Evolutionary conservation across 1,140 invertebrate genomes (phyloP).

Genomic region (Pseudomyrmex cubaensis): DNA sequence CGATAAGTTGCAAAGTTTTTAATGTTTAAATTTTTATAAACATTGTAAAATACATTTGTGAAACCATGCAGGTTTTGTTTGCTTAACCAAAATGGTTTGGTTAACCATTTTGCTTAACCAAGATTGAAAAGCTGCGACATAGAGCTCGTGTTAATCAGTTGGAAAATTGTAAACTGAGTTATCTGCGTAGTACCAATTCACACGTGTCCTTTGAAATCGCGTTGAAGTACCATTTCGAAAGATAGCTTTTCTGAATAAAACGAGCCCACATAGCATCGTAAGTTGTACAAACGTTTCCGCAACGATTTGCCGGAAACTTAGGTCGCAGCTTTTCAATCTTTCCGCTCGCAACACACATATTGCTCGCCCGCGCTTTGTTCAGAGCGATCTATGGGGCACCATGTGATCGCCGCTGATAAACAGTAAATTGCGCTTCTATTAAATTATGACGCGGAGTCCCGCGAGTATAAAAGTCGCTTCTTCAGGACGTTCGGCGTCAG

Average conservation of each 20-base stretch:
- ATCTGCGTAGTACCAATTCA: conserved; percentile 30
- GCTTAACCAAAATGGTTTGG: no score
- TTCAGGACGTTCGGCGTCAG: conserved; percentile 67
- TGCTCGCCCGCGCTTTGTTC: conserved; percentile 54
- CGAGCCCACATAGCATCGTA: no score
- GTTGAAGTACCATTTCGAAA: conserved; percentile 23
- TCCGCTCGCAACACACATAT: no score
- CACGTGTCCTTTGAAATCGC: conserved; percentile 21
- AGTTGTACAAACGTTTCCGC: no score
- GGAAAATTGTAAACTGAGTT: conserved; percentile 69
- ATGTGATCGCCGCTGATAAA: conserved; percentile 83
- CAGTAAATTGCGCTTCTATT: conserved; percentile 81
- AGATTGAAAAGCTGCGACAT: conserved; percentile 57
- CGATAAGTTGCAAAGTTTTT: no score
- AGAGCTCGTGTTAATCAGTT: conserved; percentile 65
- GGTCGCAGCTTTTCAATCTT: no score
- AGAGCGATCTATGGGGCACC: conserved; percentile 75
- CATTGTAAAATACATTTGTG: no score
- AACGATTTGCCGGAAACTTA: no score
- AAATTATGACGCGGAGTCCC: conserved; percentile 74
- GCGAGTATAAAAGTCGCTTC: conserved; percentile 78
- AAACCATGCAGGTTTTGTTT: no score
- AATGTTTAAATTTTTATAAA: no score
- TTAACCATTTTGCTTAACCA: no score
- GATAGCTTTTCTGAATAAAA: not conserved